Evolutionary conservation across 2,113 vertebrate species (phyloP).

Genomic region (Puma concolor): DNA sequence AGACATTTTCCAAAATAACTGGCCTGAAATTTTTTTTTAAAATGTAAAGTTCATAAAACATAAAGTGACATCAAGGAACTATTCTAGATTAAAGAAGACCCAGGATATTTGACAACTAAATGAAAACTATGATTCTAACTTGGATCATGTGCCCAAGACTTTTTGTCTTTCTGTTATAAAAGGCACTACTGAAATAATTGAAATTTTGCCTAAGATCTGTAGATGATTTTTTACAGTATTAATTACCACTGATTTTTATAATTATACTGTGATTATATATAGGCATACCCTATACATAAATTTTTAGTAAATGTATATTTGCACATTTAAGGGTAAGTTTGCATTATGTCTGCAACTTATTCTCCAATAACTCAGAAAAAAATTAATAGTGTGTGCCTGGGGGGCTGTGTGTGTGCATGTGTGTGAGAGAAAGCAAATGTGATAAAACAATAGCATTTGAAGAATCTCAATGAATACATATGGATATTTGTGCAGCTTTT

Average conservation of each 20-base stretch:
- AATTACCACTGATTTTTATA: not conserved
- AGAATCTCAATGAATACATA: not conserved
- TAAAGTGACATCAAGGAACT: not conserved
- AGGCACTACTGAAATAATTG: not conserved
- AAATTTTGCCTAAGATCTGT: not conserved
- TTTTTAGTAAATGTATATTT: not conserved
- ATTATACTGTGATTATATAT: not conserved
- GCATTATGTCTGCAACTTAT: not conserved
- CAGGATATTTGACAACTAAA: not conserved
- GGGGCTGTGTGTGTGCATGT: not conserved
- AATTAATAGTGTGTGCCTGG: not conserved
- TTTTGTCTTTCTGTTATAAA: not conserved
- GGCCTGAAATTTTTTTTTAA: not conserved
- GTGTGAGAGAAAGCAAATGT: not conserved
- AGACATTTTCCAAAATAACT: conserved; percentile 4
- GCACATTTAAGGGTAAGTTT: not conserved
- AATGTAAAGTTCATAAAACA: not conserved
- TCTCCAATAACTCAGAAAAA: not conserved
- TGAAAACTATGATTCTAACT: not conserved
- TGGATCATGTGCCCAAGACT: not conserved
- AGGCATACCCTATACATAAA: not conserved
- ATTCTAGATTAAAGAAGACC: not conserved
- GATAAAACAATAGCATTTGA: not conserved
- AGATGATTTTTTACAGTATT: not conserved
- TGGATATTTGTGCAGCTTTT: not conserved